Evolutionary conservation across 2,888 invertebrate genomes (phyloP), one percentile per base, ranked within the genome.

Genomic region (Synanthedon tipuliformis): DNA sequence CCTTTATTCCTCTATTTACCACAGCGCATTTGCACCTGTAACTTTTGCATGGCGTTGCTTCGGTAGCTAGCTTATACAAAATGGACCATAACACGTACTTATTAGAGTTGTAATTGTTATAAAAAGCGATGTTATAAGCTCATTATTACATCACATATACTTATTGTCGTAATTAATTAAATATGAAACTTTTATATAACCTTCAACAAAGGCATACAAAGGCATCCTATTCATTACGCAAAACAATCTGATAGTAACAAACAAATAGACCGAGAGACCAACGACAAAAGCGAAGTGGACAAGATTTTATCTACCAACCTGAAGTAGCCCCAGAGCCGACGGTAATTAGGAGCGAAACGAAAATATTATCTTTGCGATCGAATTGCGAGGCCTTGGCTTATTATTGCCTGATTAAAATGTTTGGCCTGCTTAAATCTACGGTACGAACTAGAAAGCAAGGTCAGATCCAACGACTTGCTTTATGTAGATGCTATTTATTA

Each of bases 321-420:
- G 62, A 64, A 70, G 71, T 69, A 71, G 72, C 61, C 58, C 54
- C 59, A 67, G 56, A 60, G 57, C 58, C 18, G 41, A 58, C 56
- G 59, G 66, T 68, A 70, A 71, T 71, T 71, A 69, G 63, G 57
- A 57, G 56, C 56, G 54, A 58, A 53, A 55, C 57, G 52, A 53
- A 55, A 73, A 71, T 61, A 68, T 77, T 80, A 83, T 82, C 79
- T 68, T 61, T 58, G 62, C 68, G 69, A 80, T 79, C 79, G 57
- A 69, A 75, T 71, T 49, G 71, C 67, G 59, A 65, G 72, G 69
- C 84, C 84, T 85, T 85, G 82, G 74, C 64, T 67, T 75, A 75
- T 73, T 78, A 75, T 75, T 73, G 77, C 72, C 71, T 82, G 79
- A 83, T 83, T 85, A 82, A 80, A 82, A 78, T 76, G 76, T 78